Evolutionary conservation across 2,113 vertebrate genomes (phyloP).

Genomic region (Dendrocopos noguchii): DNA sequence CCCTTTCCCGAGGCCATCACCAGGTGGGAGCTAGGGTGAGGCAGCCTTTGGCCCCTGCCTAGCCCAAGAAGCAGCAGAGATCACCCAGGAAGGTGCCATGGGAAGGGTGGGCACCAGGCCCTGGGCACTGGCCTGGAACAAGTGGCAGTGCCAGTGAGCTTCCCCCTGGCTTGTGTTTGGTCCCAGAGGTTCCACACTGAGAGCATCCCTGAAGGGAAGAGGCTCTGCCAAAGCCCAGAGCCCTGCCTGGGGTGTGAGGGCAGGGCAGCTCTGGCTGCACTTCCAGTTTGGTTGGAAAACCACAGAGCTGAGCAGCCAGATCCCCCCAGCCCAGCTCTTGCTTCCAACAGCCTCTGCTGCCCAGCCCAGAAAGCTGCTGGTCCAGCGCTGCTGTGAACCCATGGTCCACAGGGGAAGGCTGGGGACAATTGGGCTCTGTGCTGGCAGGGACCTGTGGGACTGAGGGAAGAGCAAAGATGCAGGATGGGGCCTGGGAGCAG

Average conservation of each 20-base stretch:
- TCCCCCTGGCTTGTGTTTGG: neutral
- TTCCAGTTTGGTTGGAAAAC: neutral
- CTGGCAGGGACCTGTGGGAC: neutral
- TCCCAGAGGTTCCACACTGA: neutral
- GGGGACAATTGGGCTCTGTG: rapidly evolving
- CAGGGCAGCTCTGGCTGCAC: neutral
- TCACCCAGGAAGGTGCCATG: rapidly evolving
- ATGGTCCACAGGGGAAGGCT: rapidly evolving
- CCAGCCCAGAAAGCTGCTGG: neutral
- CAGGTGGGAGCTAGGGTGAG: neutral
- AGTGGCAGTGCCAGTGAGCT: neutral
- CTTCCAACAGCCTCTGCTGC: neutral
- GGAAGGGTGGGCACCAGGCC: rapidly evolving
- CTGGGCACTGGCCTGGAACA: rapidly evolving
- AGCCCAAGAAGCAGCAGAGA: neutral
- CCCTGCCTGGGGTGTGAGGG: neutral
- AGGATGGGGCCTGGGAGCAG: neutral
- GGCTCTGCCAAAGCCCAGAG: neutral
- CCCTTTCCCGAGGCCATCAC: neutral
- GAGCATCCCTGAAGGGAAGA: neutral
- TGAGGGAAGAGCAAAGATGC: neutral
- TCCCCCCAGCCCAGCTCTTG: neutral
- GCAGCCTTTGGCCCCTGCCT: neutral
- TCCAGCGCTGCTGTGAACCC: rapidly evolving
- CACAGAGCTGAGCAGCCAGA: neutral